Conservation (phyloP, 2,888 invertebrate genomes). For the Xanthorhoe designata region DNA sequence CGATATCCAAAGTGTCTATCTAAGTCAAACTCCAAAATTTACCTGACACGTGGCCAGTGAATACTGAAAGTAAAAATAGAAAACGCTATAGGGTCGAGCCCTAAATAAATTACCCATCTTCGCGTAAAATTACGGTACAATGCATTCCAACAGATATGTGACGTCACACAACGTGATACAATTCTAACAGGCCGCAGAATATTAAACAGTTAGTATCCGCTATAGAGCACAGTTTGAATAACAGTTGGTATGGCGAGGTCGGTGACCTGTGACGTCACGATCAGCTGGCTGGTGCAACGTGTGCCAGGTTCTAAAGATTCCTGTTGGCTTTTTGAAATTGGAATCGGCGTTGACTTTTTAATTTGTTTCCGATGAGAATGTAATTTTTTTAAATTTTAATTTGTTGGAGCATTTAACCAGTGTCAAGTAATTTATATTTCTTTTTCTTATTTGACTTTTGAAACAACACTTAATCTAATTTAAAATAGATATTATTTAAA, state of each 20-base stretch:
- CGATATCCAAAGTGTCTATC: too few relatives aligned
- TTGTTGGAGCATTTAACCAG: neutral
- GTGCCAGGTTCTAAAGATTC: constrained; percentile 19
- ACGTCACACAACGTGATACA: constrained; percentile 36
- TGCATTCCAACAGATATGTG: constrained; percentile 30
- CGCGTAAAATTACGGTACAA: constrained; percentile 36
- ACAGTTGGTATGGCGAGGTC: constrained; percentile 56
- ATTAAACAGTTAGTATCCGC: constrained; percentile 20
- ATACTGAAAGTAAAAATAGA: constrained; percentile 19
- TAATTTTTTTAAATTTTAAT: neutral
- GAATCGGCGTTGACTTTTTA: constrained; percentile 16
- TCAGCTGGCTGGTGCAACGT: constrained; percentile 79
- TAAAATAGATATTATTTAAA: too few relatives aligned
- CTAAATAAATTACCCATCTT: constrained; percentile 27
- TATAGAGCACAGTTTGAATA: constrained; percentile 45
- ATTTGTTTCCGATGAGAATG: neutral
- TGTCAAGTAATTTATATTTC: neutral
- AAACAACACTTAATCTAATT: too few relatives aligned
- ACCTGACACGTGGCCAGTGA: too few relatives aligned
- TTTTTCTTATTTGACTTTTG: neutral
- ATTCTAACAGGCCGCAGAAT: constrained; percentile 30
- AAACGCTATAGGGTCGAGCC: constrained; percentile 26
- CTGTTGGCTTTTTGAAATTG: constrained; percentile 56
- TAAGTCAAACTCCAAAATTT: neutral
- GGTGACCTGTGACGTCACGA: constrained; percentile 77